Conservation (phyloP, 2,113 vertebrate genomes). For the Rhadina sibilatrix region DNA sequence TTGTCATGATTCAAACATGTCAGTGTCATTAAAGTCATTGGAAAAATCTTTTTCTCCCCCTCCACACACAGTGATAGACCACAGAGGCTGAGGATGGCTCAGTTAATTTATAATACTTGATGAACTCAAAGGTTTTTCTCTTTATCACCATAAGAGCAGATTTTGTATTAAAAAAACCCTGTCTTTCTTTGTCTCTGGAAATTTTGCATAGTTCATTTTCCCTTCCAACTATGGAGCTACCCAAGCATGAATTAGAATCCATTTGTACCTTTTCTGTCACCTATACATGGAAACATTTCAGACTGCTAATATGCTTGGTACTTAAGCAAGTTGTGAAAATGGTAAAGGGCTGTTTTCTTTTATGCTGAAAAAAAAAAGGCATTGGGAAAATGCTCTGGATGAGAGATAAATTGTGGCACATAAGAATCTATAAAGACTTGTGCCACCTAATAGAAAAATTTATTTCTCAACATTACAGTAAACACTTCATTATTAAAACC, state of each 20-base stretch:
- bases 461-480: neutral
- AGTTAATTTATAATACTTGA: neutral
- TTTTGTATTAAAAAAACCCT: neutral
- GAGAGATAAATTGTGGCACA: neutral
- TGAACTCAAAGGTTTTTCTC: neutral
- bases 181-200: neutral
- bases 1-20: neutral
- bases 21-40: neutral
- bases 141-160: neutral
- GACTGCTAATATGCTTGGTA: neutral
- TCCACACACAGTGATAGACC: neutral
- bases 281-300: neutral
- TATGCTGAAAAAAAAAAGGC: neutral
- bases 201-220: neutral
- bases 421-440: neutral
- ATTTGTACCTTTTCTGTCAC: neutral
- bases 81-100: neutral
- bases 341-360: neutral
- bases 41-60: neutral
- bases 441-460: neutral
- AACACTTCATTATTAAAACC: neutral
- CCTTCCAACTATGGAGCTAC: neutral
- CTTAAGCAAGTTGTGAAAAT: neutral
- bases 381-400: neutral
- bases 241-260: neutral